Conservation (phyloP, 2,113 vertebrate genomes). For the Melanerpes formicivorus region DNA sequence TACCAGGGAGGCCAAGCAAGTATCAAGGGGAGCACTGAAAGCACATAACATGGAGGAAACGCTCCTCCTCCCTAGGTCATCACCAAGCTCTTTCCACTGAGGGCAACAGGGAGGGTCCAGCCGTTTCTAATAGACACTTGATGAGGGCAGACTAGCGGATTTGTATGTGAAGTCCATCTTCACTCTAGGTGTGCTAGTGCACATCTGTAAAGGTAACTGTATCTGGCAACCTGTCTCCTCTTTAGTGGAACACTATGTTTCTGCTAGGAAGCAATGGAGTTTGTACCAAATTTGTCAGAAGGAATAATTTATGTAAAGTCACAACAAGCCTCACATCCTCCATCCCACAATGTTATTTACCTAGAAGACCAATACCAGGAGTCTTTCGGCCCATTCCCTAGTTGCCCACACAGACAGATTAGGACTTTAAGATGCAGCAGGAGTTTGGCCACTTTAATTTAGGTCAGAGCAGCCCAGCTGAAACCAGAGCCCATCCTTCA, state of each 20-base stretch:
- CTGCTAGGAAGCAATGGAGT: background rate
- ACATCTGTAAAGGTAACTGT: fast-evolving
- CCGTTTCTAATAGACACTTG: background rate
- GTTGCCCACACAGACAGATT: background rate
- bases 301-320: background rate
- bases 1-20: background rate
- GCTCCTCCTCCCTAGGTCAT: background rate
- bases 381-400: fast-evolving
- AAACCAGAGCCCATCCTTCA: conserved; percentile 18
- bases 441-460: background rate
- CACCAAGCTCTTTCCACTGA: fast-evolving
- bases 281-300: background rate
- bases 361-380: background rate
- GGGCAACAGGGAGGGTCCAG: background rate
- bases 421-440: background rate
- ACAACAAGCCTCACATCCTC: background rate
- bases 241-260: background rate
- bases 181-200: fast-evolving
- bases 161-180: background rate
- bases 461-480: background rate
- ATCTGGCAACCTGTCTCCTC: background rate
- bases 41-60: background rate
- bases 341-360: background rate
- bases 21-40: background rate
- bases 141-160: background rate